Conservation (phyloP, 2,797 vertebrate species). For the Stomatorhinus walkeri region DNA sequence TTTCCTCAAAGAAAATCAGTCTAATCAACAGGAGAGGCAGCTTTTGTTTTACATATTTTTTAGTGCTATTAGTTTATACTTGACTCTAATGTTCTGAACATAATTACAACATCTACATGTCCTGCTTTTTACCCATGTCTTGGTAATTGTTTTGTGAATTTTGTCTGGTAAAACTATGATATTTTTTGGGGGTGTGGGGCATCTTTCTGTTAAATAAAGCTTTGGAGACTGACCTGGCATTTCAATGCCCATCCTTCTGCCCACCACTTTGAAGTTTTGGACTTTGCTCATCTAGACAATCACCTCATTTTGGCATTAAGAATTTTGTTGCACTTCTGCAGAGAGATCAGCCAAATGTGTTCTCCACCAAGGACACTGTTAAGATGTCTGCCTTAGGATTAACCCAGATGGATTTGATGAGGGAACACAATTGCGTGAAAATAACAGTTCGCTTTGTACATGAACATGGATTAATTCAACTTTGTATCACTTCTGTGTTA, state of each 20-base stretch:
- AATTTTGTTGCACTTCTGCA: not conserved
- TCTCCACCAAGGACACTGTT: not conserved
- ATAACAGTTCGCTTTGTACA: not conserved
- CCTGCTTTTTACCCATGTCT: not conserved
- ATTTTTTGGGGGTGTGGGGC: not conserved
- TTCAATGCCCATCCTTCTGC: not conserved
- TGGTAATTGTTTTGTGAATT: not conserved
- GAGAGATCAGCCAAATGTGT: not conserved
- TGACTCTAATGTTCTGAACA: not conserved
- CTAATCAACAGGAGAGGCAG: not conserved
- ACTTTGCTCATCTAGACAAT: not conserved
- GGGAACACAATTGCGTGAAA: not conserved
- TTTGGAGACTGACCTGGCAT: not conserved
- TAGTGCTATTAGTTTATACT: not conserved
- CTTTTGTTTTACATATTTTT: not conserved
- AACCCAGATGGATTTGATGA: not conserved
- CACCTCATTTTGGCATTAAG: not conserved
- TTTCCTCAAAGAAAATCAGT: not conserved
- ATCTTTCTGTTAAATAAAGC: not conserved
- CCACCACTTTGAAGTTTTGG: not conserved
- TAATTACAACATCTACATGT: not conserved
- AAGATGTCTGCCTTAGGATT: not conserved
- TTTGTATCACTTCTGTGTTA: not conserved
- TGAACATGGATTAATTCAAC: not conserved
- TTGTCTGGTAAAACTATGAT: not conserved